Evolutionary conservation across 2,113 vertebrate species (phyloP), one percentile per base, ranked within the genome.

Genomic region (Tyto alba): DNA sequence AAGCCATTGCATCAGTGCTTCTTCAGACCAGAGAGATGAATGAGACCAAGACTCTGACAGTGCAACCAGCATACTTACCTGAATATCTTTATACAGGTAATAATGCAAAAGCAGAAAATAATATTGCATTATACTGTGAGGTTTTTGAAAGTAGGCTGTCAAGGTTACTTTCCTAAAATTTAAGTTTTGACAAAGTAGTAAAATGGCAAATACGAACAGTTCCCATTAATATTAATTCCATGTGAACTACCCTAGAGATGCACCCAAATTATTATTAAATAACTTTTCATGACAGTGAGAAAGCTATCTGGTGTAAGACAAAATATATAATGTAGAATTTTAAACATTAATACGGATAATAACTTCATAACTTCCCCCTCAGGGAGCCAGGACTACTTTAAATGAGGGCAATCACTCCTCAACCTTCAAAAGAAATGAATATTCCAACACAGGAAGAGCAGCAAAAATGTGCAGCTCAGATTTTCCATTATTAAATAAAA

Each of bases 11-110:
- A 13, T 99, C 99, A 14, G 99, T 99, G 63, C 98, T 99, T 59
- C 99, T 99, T 96, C 98, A 99, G 87, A 99, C 99, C 34, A 98
- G 99, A 93, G 99, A 99, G 96, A 98, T 99, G 95, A 99, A 99
- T 14, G 99, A 99, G 97, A 99, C 98, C 85, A 99, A 99, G 96
- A 99, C 99, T 3, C 98, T 99, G 57, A 99, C 99, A 8, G 97
- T 99, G 26, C 99, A 99, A 82, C 98, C 99, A 77, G 98, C 98
- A 79, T 99, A 98, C 81, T 98, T 99, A 85, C 98, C 99, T 17
- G 99, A 99, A 71, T 99, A 99, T 95, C 98, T 99, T 84, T 99
- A 99, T 75, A 99, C 99, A 94, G 98, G 99, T 99, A 98, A 98
- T 81, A 40, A 85, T 90, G 40, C 23, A 82, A 32, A 62, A 88